Evolutionary conservation across 2,113 vertebrate species (phyloP).

Genomic region (Eira barbara): DNA sequence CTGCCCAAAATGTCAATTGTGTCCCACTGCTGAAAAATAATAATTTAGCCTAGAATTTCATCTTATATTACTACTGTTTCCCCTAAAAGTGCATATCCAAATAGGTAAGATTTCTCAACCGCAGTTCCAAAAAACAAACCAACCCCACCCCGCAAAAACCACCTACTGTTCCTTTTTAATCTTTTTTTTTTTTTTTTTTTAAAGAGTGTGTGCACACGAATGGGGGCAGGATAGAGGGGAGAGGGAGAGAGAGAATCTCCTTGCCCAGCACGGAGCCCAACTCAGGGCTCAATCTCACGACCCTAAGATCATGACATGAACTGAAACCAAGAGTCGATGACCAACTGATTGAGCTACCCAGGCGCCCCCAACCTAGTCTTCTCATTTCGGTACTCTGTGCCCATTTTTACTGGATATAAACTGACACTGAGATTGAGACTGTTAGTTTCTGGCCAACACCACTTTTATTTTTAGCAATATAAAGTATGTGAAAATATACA

Average conservation of each 20-base stretch:
- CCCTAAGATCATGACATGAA: background rate
- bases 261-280: background rate
- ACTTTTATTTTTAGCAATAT: background rate
- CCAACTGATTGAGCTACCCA: background rate
- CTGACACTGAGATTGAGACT: background rate
- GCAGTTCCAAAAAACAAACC: background rate
- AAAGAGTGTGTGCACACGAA: background rate
- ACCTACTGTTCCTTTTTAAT: background rate
- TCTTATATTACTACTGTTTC: background rate
- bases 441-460: background rate
- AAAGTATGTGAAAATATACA: background rate
- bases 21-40: background rate
- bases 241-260: background rate
- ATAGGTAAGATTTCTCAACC: background rate
- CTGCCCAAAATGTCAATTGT: background rate
- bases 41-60: background rate
- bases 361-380: background rate
- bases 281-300: background rate
- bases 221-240: background rate
- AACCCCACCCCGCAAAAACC: background rate
- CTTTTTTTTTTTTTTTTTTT: background rate
- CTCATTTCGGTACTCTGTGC: background rate
- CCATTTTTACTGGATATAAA: background rate
- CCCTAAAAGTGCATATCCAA: background rate
- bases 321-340: background rate